Evolutionary conservation across 2,888 invertebrate species (phyloP), one percentile per base, ranked within the genome.

Genomic region (Ectropis crepuscularia): DNA sequence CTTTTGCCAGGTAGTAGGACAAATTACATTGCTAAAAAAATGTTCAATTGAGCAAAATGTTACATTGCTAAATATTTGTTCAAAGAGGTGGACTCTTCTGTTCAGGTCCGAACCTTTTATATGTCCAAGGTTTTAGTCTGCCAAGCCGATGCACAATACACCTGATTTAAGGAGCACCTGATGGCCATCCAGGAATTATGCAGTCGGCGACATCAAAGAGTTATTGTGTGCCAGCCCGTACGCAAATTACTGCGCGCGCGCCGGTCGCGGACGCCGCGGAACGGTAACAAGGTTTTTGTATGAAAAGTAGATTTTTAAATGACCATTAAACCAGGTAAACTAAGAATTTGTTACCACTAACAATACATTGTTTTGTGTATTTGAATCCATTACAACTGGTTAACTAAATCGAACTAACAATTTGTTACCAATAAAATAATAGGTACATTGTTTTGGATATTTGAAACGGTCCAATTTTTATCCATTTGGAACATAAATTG

Each of bases 121-220:
- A n/a, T 9, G 12, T 51, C 51, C 16, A 28, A 45, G 11, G 10
- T 9, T 39, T 28, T 48, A 46, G 36, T 38, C 43, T 53, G 37
- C 6, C 38, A 28, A 61, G 11, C 38, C 61, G 65, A 63, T 63
- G 47, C 57, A 58, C 61, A 61, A 49, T 57, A 53, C 57, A 12
- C 53, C 48, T 39, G 55, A 55, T 55, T 49, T 16, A 57, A 11
- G 12, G 46, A 39, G 41, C 10, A 61, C 41, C 42, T 53, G 62
- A 62, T 62, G 57, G 50, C 49, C 57, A 57, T 45, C 64, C 53
- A 55, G 45, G 59, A 54, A 63, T 63, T 63, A 63, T 63, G 63
- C 65, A 50, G 58, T 80, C 80, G 83, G 84, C 76, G 70, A 60
- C 54, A 71, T 82, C 83, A 80, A 80, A 85, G 83, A 76, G 65